Percentiles rank a stretch among this genome's conserved stretches.
Evolutionary conservation across 1,140 invertebrate genomes (phyloP).

Genomic region (Globodera rostochiensis): DNA sequence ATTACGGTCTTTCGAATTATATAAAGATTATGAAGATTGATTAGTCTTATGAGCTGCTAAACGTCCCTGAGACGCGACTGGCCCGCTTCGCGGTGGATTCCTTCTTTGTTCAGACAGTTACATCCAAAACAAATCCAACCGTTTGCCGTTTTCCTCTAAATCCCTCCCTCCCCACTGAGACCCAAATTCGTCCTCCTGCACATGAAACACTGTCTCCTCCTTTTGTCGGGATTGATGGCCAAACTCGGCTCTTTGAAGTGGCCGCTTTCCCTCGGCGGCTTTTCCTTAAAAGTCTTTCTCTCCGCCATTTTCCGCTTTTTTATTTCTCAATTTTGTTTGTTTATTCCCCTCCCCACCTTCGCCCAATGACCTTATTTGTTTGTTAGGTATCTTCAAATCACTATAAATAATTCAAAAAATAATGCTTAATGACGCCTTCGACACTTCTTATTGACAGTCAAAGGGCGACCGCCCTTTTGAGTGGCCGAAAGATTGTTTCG

Average conservation of each 20-base stretch:
- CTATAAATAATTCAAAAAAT: neutral
- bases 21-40: too few relatives aligned
- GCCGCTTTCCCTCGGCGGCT: neutral
- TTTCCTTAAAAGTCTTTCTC: neutral
- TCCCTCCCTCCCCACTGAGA: neutral
- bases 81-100: too few relatives aligned
- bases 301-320: neutral
- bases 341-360: neutral
- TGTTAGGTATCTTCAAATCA: too few relatives aligned
- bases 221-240: constrained; percentile 23
- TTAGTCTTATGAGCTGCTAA: too few relatives aligned
- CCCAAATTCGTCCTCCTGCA: neutral
- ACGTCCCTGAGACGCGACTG: too few relatives aligned
- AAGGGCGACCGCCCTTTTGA: neutral
- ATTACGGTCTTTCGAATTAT: too few relatives aligned
- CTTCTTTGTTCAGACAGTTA: neutral
- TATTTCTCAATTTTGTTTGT: neutral
- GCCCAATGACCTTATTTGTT: neutral
- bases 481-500: constrained; percentile 15
- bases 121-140: constrained; percentile 11
- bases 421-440: neutral
- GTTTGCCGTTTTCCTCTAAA: neutral
- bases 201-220: neutral
- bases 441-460: constrained; percentile 22
- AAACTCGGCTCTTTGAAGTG: constrained; percentile 22